Conservation (phyloP, 2,113 vertebrate species). For the Baryphthengus martii region DNA sequence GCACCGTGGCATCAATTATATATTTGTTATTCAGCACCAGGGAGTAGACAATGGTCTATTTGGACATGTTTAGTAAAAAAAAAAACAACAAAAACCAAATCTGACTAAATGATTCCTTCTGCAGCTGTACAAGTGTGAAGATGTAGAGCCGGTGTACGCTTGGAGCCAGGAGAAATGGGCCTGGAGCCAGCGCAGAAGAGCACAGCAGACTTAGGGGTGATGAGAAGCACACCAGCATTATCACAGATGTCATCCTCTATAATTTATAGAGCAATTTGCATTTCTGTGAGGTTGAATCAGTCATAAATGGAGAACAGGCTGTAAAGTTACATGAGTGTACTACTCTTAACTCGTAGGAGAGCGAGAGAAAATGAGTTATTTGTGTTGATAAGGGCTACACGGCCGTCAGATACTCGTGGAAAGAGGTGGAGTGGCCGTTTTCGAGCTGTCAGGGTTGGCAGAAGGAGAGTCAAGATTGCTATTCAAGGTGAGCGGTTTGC, state of each 20-base stretch:
- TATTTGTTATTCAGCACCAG: not conserved
- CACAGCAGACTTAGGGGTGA: not conserved
- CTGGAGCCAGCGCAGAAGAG: not conserved
- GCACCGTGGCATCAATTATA: not conserved
- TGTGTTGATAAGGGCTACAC: not conserved
- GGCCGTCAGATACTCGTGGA: not conserved
- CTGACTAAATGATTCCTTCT: not conserved
- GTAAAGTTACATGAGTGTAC: not conserved
- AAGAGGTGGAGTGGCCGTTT: not conserved
- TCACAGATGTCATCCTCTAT: not conserved
- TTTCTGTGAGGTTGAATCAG: conserved; percentile 1
- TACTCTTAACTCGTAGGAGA: not conserved
- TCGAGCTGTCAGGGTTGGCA: not conserved
- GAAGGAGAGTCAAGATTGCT: not conserved
- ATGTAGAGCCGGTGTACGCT: not conserved
- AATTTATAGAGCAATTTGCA: conserved; percentile 20
- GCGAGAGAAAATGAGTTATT: not conserved
- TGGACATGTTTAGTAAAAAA: not conserved
- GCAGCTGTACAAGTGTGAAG: not conserved
- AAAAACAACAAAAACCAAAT: not conserved
- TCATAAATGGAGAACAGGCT: not conserved
- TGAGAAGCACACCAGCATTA: not conserved
- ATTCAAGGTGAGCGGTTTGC: not conserved
- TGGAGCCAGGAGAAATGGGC: not conserved
- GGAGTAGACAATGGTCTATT: not conserved